Conservation (phyloP, 92 coral and sea anemone species). For the Bergia sp. region DNA sequence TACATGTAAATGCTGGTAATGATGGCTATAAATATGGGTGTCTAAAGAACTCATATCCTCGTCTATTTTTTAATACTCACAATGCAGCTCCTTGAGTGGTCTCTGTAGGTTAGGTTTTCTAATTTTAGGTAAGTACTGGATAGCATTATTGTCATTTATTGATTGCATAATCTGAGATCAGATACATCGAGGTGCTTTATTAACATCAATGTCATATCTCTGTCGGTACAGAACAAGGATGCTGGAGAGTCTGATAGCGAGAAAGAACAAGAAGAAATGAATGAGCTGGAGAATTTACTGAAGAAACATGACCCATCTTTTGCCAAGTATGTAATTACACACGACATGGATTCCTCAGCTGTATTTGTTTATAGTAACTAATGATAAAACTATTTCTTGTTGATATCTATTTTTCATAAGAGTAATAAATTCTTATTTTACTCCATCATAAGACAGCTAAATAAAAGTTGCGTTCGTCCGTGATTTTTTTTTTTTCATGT, state of each 20-base stretch:
- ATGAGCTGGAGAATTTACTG: constrained; percentile 89
- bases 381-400: not conserved
- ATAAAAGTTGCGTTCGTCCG: no score
- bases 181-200: not conserved
- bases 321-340: constrained; percentile 66
- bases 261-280: constrained; percentile 96
- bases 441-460: no score
- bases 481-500: no score
- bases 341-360: not conserved
- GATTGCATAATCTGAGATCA: no score
- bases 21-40: no score
- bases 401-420: not conserved
- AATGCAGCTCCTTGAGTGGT: no score
- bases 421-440: not conserved
- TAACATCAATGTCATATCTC: not conserved
- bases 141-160: no score
- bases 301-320: constrained; percentile 97
- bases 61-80: no score
- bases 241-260: constrained; percentile 99
- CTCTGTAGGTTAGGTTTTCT: no score
- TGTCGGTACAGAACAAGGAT: constrained; percentile 80
- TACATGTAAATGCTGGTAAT: no score
- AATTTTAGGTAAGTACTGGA: no score
- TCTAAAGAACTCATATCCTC: no score
- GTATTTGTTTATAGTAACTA: not conserved